Conservation (phyloP, 30 jellyfish, hydroid and myxozoan species). For the Aurelia aurita complex sp. Pacific region DNA sequence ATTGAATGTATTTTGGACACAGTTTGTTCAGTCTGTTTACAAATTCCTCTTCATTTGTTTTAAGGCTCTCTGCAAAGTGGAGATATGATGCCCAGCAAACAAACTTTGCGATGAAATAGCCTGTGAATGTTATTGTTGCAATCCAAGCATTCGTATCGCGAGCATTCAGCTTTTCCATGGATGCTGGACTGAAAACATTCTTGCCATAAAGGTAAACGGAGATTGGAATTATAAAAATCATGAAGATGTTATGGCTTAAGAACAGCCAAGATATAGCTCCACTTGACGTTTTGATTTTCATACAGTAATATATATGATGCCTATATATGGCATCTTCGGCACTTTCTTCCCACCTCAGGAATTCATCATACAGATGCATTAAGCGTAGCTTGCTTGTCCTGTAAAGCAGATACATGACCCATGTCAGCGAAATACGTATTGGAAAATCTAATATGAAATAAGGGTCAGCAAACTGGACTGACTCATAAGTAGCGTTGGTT, state of each 20-base stretch:
- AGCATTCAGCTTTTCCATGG: background rate
- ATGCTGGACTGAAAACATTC: too few species aligned
- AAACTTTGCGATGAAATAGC: slow-evolving; percentile 9
- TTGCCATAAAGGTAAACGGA: slow-evolving; percentile 6
- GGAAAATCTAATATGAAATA: too few species aligned
- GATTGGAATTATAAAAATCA: slow-evolving; percentile 13
- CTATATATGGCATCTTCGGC: slow-evolving; percentile 34
- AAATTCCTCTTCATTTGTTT: slow-evolving; percentile 6
- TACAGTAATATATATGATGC: background rate
- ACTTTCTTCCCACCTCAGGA: slow-evolving; percentile 8
- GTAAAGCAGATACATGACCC: slow-evolving; percentile 10
- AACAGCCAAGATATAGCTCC: background rate
- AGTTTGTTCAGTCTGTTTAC: slow-evolving; percentile 1
- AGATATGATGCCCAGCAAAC: slow-evolving; percentile 2
- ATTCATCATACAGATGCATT: background rate
- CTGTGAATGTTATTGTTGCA: background rate
- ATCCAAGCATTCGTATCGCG: background rate
- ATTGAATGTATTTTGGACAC: background rate
- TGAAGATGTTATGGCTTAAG: slow-evolving; percentile 11
- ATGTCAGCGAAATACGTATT: slow-evolving; percentile 5
- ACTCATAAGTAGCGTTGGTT: background rate
- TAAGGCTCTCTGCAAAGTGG: slow-evolving; percentile 13
- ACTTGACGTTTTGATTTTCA: slow-evolving; percentile 1
- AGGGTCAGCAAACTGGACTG: background rate
- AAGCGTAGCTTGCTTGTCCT: slow-evolving; percentile 18